phyloP scores from a whole-genome alignment of 2,888 invertebrate species.

The Harpagoxenus sublaevis region DNA sequence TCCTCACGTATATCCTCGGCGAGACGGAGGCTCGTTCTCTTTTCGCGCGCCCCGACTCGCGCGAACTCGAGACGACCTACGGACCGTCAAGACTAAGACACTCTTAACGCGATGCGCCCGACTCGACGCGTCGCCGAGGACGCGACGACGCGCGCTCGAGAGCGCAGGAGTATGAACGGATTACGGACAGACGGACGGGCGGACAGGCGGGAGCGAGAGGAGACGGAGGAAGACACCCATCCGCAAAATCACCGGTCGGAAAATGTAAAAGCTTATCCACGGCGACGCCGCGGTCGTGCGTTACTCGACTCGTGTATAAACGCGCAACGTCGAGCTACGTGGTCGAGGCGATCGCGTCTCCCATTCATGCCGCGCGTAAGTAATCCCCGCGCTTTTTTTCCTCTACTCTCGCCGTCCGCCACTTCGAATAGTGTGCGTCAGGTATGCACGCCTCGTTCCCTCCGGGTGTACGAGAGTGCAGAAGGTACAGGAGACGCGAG shows the following conservation, averaged over 20 bases:
- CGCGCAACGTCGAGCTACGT: neutral
- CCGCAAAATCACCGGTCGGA: neutral
- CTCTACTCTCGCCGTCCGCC: neutral
- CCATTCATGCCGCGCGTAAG: constrained; percentile 9
- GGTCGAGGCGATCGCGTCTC: neutral
- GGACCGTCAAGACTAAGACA: neutral
- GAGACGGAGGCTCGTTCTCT: neutral
- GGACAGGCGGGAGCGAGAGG: too few species aligned
- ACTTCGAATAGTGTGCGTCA: neutral
- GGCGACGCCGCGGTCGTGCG: neutral
- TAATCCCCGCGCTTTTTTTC: neutral
- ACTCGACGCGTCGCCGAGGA: constrained; percentile 38
- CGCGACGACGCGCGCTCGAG: constrained; percentile 39
- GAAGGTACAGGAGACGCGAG: constrained; percentile 8
- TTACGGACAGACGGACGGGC: too few species aligned
- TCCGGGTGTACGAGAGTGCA: neutral
- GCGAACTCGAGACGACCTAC: neutral
- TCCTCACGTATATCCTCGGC: neutral
- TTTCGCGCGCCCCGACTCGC: neutral
- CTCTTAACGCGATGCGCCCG: constrained; percentile 15
- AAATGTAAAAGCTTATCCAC: constrained; percentile 33
- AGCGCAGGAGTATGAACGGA: constrained; percentile 18
- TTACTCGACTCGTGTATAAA: constrained; percentile 7
- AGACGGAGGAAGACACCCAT: neutral
- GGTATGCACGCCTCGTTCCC: neutral